Evolutionary conservation across 2,797 vertebrate genomes (phyloP).

Genomic region (Trachurus trachurus): DNA sequence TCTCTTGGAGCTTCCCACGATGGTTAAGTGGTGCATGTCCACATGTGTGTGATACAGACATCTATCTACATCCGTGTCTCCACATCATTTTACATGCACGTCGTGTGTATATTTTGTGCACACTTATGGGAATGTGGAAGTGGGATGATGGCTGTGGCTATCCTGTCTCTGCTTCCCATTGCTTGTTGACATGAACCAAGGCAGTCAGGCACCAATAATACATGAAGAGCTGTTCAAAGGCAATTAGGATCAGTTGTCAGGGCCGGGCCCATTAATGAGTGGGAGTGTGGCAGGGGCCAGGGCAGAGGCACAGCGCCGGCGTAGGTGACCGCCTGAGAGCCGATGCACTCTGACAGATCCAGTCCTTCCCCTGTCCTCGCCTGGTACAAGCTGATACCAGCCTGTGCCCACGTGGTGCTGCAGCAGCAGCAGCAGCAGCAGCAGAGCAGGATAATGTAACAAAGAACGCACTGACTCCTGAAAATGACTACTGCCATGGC

Average conservation of each 20-base stretch:
- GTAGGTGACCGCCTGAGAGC: constrained; percentile 78
- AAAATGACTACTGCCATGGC: constrained; percentile 89
- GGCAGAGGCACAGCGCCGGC: constrained; percentile 68
- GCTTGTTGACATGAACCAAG: constrained; percentile 95
- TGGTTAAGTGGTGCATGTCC: constrained; percentile 8
- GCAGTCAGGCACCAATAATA: constrained; percentile 98
- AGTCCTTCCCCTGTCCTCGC: constrained; percentile 94
- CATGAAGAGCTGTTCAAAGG: constrained; percentile 97
- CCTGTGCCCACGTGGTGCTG: constrained; percentile 88
- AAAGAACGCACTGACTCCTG: constrained; percentile 90
- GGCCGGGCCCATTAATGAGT: constrained; percentile 95
- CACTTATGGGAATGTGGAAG: constrained; percentile 33
- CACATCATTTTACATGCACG: constrained; percentile 23
- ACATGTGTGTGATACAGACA: constrained; percentile 52
- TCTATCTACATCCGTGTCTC: constrained; percentile 43
- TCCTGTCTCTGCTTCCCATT: constrained; percentile 85
- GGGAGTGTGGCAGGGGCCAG: constrained; percentile 91
- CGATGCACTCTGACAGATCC: constrained; percentile 96
- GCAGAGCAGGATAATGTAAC: constrained; percentile 86
- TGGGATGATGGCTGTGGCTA: constrained; percentile 80
- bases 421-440: constrained; percentile 67
- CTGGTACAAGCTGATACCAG: constrained; percentile 95
- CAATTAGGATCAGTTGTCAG: constrained; percentile 99
- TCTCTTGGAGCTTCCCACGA: constrained; percentile 15
- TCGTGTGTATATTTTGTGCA: constrained; percentile 31